These are phyloP conservation scores for Psilopogon haemacephalus DNA, from an alignment of 2,113 vertebrate species.

Conservation along the genomic window DNA sequence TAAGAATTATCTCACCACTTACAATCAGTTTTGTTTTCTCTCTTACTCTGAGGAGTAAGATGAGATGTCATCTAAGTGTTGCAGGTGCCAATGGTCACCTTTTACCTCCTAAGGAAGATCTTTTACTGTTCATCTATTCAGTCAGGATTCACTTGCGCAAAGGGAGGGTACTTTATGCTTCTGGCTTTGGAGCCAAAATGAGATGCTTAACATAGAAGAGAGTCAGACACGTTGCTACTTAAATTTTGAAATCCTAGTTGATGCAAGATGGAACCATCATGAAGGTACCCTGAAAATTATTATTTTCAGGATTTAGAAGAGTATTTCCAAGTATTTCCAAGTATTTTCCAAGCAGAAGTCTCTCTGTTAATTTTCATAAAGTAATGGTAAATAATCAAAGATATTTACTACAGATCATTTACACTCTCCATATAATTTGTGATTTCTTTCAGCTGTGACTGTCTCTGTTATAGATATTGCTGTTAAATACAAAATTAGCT, in stretches of 20 bases:
- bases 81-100: background rate
- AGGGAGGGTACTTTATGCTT: background rate
- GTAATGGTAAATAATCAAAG: background rate
- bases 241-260: background rate
- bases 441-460: background rate
- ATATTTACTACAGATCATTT: background rate
- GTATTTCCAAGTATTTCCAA: too few relatives aligned
- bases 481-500: background rate
- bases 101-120: background rate
- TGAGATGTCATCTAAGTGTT: background rate
- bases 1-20: background rate
- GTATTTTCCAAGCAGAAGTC: background rate
- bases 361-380: background rate
- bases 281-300: background rate
- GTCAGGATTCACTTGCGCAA: background rate
- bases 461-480: background rate
- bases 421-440: background rate
- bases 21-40: background rate
- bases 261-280: background rate
- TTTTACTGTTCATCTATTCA: background rate
- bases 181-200: background rate
- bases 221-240: background rate
- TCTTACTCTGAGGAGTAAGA: background rate
- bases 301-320: background rate
- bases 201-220: background rate